These are phyloP conservation scores for Cynaeus angustus DNA, from an alignment of 2,888 invertebrate genomes.

Conservation along the genomic window DNA sequence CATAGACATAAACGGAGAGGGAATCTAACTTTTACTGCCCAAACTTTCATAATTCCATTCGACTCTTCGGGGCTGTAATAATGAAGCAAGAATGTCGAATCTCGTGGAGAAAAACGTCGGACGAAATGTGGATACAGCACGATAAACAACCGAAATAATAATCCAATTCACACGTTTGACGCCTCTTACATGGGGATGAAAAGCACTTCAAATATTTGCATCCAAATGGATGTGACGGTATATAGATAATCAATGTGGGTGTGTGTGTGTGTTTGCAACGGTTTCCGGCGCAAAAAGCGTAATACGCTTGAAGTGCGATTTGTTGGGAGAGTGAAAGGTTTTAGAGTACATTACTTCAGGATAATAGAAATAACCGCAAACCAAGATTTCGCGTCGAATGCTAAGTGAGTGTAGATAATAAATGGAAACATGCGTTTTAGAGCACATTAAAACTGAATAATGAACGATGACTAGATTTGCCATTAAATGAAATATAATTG, in stretches of 20 bases:
- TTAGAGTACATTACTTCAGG: conserved; percentile 16
- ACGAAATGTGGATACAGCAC: not conserved
- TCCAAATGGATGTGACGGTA: conserved; percentile 15
- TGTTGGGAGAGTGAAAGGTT: conserved; percentile 14
- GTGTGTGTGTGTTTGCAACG: conserved; percentile 16
- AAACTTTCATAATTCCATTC: too few species aligned
- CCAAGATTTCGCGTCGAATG: conserved; percentile 21
- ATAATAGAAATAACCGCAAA: conserved; percentile 22
- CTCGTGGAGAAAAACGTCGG: not conserved
- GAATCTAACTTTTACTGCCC: too few species aligned
- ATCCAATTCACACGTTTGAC: conserved; percentile 13
- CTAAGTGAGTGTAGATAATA: conserved; percentile 14
- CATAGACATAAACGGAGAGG: conserved; percentile 29
- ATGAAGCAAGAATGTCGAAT: conserved; percentile 9
- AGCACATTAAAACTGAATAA: conserved; percentile 1
- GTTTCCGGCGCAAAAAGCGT: conserved; percentile 11
- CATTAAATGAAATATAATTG: not conserved
- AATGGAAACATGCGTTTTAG: conserved; percentile 13
- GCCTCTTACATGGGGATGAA: conserved; percentile 1
- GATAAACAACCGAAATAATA: conserved; percentile 21
- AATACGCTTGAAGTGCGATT: conserved; percentile 9
- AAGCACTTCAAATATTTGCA: conserved; percentile 28
- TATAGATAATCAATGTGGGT: conserved; percentile 14
- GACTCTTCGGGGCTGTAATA: not conserved
- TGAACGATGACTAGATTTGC: not conserved